Evolutionary conservation across 1,140 invertebrate species (phyloP), one percentile per base, ranked within the genome.

Genomic region (Callitettix versicolor): DNA sequence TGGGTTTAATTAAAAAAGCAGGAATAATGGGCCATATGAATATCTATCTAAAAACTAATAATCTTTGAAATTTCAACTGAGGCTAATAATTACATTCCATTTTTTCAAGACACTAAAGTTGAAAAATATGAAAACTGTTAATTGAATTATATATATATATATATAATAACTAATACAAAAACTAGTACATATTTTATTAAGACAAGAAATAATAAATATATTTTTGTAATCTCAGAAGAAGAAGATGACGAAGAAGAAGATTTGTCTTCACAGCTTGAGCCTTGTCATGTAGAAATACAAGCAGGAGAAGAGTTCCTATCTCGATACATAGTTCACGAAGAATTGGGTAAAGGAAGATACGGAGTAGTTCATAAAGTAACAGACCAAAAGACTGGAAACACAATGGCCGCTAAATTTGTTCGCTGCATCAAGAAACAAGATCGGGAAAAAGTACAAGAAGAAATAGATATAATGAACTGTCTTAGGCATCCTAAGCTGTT

Each of bases 401-500:
- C 79, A 50, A 83, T 85, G 66, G 95, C 95, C 0, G 94, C 91
- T 14, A 98, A 98, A 70, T 86, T 95, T 64, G 82, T 98, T 14
- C 83, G 85, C 65, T 92, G 79, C 64, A 83, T 81, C 44, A 88
- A 82, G 56, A 72, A 81, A 1, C 81, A 82, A 61, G 93, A 96
- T 68, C 87, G 86, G 57, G 80, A 88, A 58, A 86, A 87, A 61
- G 92, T 95, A 2, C 76, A 80, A 58, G 85, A 92, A 58, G 95
- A 98, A 75, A 90, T 97, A 53, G 81, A 84, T 55, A 86, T 95
- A 43, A 96, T 98, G 92, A 93, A 89, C 62, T 73, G 80, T 12
- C 72, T 98, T 41, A 77, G 81, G 42, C 94, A 98, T 75, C 89
- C 91, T 0, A 94, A 93, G 68, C 74, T 98, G 0, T 75, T 98